Evolutionary conservation across 2,113 vertebrate genomes (phyloP).

Genomic region (Mormoops blainvillei): DNA sequence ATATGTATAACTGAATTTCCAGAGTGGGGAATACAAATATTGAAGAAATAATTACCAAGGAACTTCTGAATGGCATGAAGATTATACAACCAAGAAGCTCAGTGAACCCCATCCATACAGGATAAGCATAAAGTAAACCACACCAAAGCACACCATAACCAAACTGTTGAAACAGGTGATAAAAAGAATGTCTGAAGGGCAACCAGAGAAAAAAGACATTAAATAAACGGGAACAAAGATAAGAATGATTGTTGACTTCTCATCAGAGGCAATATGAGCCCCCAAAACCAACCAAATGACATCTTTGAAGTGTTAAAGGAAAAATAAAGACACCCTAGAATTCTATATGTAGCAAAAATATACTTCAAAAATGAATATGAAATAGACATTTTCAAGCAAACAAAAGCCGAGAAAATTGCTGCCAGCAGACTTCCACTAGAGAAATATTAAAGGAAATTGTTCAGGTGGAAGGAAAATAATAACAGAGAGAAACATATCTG

Average conservation of each 20-base stretch:
- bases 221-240: background rate
- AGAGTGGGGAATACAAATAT: background rate
- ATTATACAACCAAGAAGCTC: background rate
- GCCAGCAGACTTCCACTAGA: background rate
- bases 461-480: background rate
- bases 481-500: background rate
- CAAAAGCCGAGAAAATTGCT: background rate
- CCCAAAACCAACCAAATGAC: background rate
- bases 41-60: background rate
- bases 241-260: background rate
- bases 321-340: background rate
- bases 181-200: background rate
- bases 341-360: background rate
- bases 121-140: background rate
- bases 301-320: background rate
- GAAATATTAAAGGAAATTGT: background rate
- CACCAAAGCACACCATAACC: background rate
- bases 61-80: background rate
- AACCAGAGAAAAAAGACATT: background rate
- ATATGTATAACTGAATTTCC: background rate
- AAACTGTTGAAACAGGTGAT: background rate
- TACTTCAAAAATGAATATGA: background rate
- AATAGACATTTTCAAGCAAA: constrained; percentile 18
- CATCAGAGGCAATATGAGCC: background rate
- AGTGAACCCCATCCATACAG: background rate